phyloP scores from a whole-genome alignment of 2,888 invertebrate genomes.

The Nemotelus nigrinus region DNA sequence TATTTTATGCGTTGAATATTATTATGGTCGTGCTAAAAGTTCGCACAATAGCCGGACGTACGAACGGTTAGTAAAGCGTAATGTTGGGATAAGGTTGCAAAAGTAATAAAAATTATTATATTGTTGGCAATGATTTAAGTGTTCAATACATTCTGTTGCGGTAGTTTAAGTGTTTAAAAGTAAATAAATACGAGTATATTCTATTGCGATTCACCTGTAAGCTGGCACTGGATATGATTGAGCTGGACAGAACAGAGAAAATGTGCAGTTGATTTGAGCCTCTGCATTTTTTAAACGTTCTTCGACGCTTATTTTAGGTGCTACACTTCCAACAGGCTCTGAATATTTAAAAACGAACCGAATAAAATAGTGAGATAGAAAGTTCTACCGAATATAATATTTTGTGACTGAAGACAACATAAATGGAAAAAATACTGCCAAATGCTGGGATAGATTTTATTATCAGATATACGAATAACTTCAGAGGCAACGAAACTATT shows the following conservation, averaged over 20 bases:
- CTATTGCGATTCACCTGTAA: constrained; percentile 64
- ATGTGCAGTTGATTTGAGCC: constrained; percentile 61
- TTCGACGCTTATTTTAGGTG: constrained; percentile 67
- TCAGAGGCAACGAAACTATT: too few species aligned
- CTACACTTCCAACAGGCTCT: constrained; percentile 70
- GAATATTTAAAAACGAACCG: constrained; percentile 1
- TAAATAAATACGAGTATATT: too few species aligned
- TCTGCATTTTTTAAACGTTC: constrained; percentile 71
- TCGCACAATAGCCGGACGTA: too few species aligned
- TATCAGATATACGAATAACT: neutral
- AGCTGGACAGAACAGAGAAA: constrained; percentile 78
- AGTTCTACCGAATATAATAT: too few species aligned
- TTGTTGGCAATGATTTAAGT: too few species aligned
- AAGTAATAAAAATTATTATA: too few species aligned
- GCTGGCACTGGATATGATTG: constrained; percentile 76
- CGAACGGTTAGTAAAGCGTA: neutral
- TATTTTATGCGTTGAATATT: too few species aligned
- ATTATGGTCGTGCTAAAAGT: too few species aligned
- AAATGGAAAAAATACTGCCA: neutral
- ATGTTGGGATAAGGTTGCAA: constrained; percentile 12
- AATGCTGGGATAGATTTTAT: neutral
- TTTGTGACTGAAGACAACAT: neutral
- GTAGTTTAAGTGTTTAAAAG: too few species aligned
- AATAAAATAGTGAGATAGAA: too few species aligned
- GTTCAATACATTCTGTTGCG: too few species aligned